These are phyloP conservation scores for Pygocentrus nattereri DNA, from an alignment of 2,797 vertebrate genomes.

Conservation along the genomic window DNA sequence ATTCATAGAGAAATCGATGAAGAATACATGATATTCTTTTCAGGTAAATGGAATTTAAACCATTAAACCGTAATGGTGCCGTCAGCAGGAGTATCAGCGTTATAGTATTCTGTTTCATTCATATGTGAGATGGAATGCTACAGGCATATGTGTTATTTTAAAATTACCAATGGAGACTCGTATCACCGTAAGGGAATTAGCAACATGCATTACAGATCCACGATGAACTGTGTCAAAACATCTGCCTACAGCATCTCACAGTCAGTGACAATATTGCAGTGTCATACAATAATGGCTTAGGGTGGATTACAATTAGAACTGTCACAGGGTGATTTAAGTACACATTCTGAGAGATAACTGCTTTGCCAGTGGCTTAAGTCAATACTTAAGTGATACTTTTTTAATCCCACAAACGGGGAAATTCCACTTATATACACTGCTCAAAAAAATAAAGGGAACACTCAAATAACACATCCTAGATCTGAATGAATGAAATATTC, in stretches of 20 bases:
- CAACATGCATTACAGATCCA: constrained; percentile 11
- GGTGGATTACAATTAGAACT: constrained; percentile 5
- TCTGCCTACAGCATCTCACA: constrained; percentile 13
- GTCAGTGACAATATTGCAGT: constrained; percentile 1
- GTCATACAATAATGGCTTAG: constrained; percentile 3
- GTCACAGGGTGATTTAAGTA: constrained; percentile 2
- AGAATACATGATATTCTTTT: background rate
- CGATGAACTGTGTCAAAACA: constrained; percentile 16
- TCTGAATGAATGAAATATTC: no score
- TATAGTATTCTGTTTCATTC: background rate
- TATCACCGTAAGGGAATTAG: constrained; percentile 9
- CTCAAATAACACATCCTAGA: no score
- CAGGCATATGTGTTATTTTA: background rate
- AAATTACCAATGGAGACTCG: background rate
- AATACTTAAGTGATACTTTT: no score
- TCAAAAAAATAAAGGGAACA: no score
- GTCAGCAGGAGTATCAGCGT: background rate
- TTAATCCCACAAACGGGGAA: no score
- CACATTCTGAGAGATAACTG: background rate
- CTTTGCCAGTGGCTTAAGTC: constrained; percentile 1
- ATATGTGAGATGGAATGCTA: background rate
- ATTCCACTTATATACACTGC: no score
- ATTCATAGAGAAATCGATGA: background rate
- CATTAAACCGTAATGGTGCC: background rate
- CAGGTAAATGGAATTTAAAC: background rate